Base-by-base conservation (phyloP, 2,888 invertebrate genomes). In the Habrosyne pyritoides region DNA sequence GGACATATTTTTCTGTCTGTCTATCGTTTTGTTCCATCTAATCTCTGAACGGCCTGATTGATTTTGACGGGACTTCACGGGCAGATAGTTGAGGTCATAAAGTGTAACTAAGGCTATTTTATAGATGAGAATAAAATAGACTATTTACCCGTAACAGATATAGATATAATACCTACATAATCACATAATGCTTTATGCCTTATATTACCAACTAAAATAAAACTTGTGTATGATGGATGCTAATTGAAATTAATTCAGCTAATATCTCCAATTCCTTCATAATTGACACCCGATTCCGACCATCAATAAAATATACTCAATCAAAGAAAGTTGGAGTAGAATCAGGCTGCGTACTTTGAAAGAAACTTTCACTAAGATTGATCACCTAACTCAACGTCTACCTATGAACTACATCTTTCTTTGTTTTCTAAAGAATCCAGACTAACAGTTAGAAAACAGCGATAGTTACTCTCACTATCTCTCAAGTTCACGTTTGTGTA, bases 291-390 rank as follows among this genome's bases (percentile, higher is more conserved):
- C 36, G 53, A 53, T 24, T 24, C 12, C 18, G 36, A 22, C n/a
- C 36, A 50, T 50, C 50, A 50, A 50, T 50, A 54, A 54, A 54
- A 42, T 54, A 50, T n/a, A 54, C 50, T 54, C 46, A 18, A 54
- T 54, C 54, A 50, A 42, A 14, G 18, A 49, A 54, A 49, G 36
- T 54, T 54, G 36, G 50, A 54, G 26, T 54, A 21, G 21, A 49
- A 50, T 42, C 49, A 28, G 18, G 42, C 42, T 18, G 10, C 50
- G 49, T 28, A 28, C 21, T 42, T 50, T 1, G 26, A 46, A 50
- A 49, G n/a, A 54, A 54, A 24, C 36, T 54, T 21, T 21, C 36
- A 54, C 50, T 18, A 50, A 54, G 54, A 54, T 54, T 54, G 49
- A 54, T 54, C 42, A 54, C 54, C 50, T 36, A n/a, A 48, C 24